Conservation (phyloP, 2,797 vertebrate species). For the Sarcophilus harrisii region DNA sequence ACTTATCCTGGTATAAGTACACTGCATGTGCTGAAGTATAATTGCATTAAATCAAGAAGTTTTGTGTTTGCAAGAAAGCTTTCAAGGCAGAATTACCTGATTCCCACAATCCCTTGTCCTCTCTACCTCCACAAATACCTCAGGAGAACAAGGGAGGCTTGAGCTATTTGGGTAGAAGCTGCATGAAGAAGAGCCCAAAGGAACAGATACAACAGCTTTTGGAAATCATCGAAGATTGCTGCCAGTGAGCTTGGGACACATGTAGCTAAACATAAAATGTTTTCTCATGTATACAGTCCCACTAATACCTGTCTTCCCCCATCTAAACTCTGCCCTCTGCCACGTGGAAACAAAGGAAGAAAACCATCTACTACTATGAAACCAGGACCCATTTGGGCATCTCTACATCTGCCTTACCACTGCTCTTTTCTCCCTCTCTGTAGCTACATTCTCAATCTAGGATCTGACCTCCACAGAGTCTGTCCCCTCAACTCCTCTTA, state of each 20-base stretch:
- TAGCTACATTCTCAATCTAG: background rate
- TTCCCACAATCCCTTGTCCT: background rate
- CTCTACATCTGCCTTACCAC: background rate
- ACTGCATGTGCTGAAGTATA: background rate
- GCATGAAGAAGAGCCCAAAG: background rate
- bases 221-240: background rate
- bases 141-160: background rate
- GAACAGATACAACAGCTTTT: background rate
- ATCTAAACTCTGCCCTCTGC: background rate
- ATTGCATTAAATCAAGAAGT: background rate
- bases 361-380: background rate
- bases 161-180: background rate
- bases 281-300: background rate
- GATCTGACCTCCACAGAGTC: background rate
- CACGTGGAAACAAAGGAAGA: background rate
- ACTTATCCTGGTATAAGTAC: background rate
- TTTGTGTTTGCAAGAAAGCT: background rate
- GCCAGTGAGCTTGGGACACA: background rate
- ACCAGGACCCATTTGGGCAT: background rate
- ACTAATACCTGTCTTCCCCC: background rate
- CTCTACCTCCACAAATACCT: background rate
- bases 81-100: background rate
- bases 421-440: background rate
- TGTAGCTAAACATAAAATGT: background rate
- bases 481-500: background rate